A percentile compares a stretch with the other conserved stretches of the same genome.
phyloP scores from a whole-genome alignment of 2,888 invertebrate species.

The Meganola albula region DNA sequence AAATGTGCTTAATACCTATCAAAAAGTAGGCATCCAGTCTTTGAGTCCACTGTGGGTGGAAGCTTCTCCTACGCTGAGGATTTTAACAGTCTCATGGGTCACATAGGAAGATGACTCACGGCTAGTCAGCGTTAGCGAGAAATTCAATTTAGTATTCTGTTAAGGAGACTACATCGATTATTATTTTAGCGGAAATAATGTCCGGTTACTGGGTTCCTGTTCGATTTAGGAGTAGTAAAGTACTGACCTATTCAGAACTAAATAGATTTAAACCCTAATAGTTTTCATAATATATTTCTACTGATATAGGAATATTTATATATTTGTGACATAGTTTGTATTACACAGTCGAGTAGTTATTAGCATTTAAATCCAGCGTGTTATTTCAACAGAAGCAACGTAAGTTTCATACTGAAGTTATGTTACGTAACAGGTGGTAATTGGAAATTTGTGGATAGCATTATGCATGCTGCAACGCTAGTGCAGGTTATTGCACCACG shows the following conservation, averaged over 20 bases:
- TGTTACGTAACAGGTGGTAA: slow-evolving; percentile 28
- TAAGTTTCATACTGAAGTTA: slow-evolving; percentile 17
- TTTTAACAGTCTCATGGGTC: slow-evolving; percentile 10
- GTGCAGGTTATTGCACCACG: slow-evolving; percentile 26
- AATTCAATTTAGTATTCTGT: slow-evolving; percentile 55
- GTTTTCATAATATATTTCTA: too few relatives aligned
- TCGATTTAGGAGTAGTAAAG: too few relatives aligned
- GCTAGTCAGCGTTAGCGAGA: slow-evolving; percentile 35
- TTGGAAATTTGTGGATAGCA: slow-evolving; percentile 30
- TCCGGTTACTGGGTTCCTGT: too few relatives aligned
- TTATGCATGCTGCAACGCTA: slow-evolving; percentile 24
- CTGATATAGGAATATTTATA: too few relatives aligned
- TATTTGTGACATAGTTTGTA: too few relatives aligned
- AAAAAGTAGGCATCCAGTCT: too few relatives aligned
- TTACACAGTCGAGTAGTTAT: background rate
- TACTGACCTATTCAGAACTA: too few relatives aligned
- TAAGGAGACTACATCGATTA: slow-evolving; percentile 28
- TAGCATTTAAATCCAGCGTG: slow-evolving; percentile 13
- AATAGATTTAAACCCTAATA: too few relatives aligned
- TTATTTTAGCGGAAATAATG: too few relatives aligned
- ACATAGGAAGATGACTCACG: slow-evolving; percentile 58
- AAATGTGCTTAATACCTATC: slow-evolving; percentile 21
- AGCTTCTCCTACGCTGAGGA: slow-evolving; percentile 33
- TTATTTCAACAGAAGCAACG: slow-evolving; percentile 15
- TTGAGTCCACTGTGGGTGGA: slow-evolving; percentile 34